Conservation (phyloP, 1,140 invertebrate genomes). For the Cecropterus lyciades region DNA sequence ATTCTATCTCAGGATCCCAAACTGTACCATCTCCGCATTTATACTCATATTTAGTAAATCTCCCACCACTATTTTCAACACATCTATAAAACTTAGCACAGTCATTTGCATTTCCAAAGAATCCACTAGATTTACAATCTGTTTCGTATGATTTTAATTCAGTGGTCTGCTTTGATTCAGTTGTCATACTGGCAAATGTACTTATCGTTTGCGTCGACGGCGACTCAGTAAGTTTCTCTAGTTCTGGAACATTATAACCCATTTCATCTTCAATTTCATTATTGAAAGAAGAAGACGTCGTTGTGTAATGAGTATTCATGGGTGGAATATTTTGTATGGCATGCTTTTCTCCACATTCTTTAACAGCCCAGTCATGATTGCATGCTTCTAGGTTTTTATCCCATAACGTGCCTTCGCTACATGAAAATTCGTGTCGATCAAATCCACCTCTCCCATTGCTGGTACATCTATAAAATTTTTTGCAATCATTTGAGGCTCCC, state of each 20-base stretch:
- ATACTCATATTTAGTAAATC: constrained; percentile 86
- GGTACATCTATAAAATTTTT: constrained; percentile 89
- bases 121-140: constrained; percentile 75
- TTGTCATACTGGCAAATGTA: constrained; percentile 35
- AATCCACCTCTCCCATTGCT: constrained; percentile 85
- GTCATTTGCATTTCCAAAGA: constrained; percentile 83
- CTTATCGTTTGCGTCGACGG: constrained; percentile 31
- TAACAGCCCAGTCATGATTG: constrained; percentile 85
- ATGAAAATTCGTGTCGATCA: constrained; percentile 86
- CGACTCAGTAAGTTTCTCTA: constrained; percentile 6
- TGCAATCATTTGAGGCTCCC: constrained; percentile 85
- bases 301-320: constrained; percentile 24
- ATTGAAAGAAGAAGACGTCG: constrained; percentile 22
- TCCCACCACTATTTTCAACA: constrained; percentile 85
- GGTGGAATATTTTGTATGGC: constrained; percentile 20
- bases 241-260: constrained; percentile 33
- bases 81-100: constrained; percentile 89
- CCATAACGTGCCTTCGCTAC: constrained; percentile 88
- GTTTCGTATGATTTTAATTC: constrained; percentile 14
- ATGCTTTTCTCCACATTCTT: constrained; percentile 61
- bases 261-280: constrained; percentile 37
- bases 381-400: constrained; percentile 85
- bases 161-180: too few relatives aligned
- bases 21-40: constrained; percentile 87
- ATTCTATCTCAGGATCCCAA: constrained; percentile 85